Evolutionary conservation across 2,113 vertebrate species (phyloP).

Genomic region (Boulengeromyrus knoepffleri): DNA sequence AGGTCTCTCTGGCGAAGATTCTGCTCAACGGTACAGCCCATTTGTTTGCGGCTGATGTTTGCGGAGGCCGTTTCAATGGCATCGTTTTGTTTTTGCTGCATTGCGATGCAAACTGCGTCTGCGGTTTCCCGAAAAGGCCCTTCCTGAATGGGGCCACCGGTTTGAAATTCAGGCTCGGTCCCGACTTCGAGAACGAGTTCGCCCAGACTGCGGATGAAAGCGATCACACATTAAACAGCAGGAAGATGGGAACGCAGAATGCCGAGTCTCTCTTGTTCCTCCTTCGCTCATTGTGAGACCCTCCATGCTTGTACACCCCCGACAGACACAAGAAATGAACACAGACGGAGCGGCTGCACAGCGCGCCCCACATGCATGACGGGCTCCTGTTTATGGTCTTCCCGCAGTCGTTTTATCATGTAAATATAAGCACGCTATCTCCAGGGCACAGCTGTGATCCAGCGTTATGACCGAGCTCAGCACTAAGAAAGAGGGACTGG

Average conservation of each 20-base stretch:
- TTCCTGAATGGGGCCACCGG: neutral
- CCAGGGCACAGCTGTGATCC: neutral
- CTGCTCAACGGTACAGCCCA: neutral
- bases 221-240: conserved; percentile 21
- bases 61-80: neutral
- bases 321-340: neutral
- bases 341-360: neutral
- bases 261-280: neutral
- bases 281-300: neutral
- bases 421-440: neutral
- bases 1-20: neutral
- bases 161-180: conserved; percentile 5
- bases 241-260: conserved; percentile 20
- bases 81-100: neutral
- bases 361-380: neutral
- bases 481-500: neutral
- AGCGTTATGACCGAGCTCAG: neutral
- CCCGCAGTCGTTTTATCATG: neutral
- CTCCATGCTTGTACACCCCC: neutral
- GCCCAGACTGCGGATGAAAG: conserved; percentile 16
- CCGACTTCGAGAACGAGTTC: conserved; percentile 15
- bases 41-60: conserved; percentile 13
- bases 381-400: neutral
- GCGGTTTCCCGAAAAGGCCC: neutral
- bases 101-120: neutral